Evolutionary conservation across 2,113 vertebrate genomes (phyloP), one percentile per base, ranked within the genome.

Genomic region (Erythrocercus mccallii): DNA sequence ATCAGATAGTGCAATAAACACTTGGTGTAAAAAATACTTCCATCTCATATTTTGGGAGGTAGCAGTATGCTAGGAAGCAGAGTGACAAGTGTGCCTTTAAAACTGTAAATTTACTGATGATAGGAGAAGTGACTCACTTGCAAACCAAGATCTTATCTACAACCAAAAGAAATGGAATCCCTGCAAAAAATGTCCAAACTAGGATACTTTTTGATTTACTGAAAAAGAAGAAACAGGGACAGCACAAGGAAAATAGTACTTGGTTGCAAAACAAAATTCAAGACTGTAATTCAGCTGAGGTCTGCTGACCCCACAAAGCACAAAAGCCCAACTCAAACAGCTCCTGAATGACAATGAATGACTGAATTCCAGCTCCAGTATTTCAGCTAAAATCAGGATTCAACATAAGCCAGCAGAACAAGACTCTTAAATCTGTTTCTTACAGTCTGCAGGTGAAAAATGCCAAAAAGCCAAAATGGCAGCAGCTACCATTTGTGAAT

Each of bases 401-500:
- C 76, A 96, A 86, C 31, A 88, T 68, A 83, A 90, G 94, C 25
- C 64, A 65, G 25, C 53, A 86, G 27, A 93, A 94, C 30, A 79
- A 77, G 72, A 77, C 61, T 95, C 88, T 72, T 81, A 92, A 94
- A 95, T 94, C 82, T 90, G 48, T 92, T 92, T 91, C 81, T 88
- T 83, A 53, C 53, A 94, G 90, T 88, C 76, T 91, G 73, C 68
- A 79, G 87, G 89, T 94, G 86, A 96, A 96, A 95, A 93, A 95
- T 92, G 94, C 93, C 93, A 95, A 95, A 90, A 96, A 92, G 90
- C 15, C 82, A 93, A 92, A 94, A 94, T 83, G 81, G 93, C 72
- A 96, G 66, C 33, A 90, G 74, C 77, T 88, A 97, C 66, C 15
- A 38, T 79, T 93, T 91, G n/a, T 66, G 91, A 96, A 97, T 97